Conservation (phyloP, 2,797 vertebrate species). For the Sebastiscus albofasciatus region DNA sequence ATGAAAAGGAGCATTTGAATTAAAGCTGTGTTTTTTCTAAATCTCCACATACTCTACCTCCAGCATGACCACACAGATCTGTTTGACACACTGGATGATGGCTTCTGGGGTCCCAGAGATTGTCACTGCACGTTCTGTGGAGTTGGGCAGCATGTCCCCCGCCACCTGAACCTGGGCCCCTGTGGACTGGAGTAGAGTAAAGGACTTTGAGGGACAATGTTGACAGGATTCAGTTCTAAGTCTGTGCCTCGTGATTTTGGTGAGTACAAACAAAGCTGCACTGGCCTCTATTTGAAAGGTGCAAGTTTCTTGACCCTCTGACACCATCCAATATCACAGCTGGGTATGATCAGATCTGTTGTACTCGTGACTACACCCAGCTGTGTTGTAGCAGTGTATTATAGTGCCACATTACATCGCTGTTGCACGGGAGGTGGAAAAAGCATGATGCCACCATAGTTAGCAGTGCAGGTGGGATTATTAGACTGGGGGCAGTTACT, state of each 20-base stretch:
- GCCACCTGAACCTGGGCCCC: conserved; percentile 98
- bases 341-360: not conserved
- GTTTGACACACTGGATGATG: conserved; percentile 98
- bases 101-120: conserved; percentile 97
- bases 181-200: conserved; percentile 87
- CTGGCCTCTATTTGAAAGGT: not conserved
- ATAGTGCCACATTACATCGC: not conserved
- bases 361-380: not conserved
- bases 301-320: not conserved
- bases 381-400: not conserved
- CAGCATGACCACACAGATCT: conserved; percentile 99
- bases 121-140: conserved; percentile 97
- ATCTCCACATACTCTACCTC: conserved; percentile 80
- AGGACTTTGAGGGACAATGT: conserved; percentile 28
- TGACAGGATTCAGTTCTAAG: not conserved
- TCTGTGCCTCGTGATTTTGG: not conserved
- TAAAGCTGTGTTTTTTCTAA: not conserved
- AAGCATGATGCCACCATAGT: not conserved
- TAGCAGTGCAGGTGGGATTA: not conserved
- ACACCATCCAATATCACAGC: not conserved
- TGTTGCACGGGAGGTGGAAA: not conserved
- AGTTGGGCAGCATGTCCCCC: conserved; percentile 98
- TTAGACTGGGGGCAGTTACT: not conserved
- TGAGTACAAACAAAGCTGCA: not conserved
- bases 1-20: not conserved